Evolutionary conservation across 2,888 invertebrate genomes (phyloP).

Genomic region (Amiota minor): DNA sequence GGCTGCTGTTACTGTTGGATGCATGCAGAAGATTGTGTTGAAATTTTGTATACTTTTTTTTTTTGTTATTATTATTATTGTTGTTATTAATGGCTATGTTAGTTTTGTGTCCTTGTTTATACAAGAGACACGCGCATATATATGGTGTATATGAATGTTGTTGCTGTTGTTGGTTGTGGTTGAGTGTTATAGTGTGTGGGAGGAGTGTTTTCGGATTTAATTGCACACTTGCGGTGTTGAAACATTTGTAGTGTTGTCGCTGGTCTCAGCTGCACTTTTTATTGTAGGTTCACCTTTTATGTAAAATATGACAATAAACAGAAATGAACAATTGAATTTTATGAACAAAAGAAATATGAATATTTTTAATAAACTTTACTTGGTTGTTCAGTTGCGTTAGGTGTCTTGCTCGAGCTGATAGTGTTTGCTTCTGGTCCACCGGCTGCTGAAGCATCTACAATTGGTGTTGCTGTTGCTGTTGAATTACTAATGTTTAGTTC

Average conservation of each 20-base stretch:
- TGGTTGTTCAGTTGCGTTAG: no score
- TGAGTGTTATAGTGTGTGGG: neutral
- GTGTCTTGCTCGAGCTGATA: neutral
- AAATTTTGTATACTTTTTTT: no score
- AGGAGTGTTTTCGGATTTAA: slow-evolving; percentile 42
- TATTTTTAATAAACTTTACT: no score
- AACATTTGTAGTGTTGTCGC: slow-evolving; percentile 50
- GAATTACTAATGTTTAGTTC: slow-evolving; percentile 39
- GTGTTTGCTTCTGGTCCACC: slow-evolving; percentile 34
- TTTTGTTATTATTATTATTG: no score
- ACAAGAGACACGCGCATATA: no score
- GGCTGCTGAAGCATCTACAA: slow-evolving; percentile 35
- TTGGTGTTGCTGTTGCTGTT: slow-evolving; percentile 31
- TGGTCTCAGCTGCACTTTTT: slow-evolving; percentile 57
- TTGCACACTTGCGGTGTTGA: slow-evolving; percentile 71
- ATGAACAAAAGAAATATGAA: no score
- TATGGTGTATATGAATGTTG: no score
- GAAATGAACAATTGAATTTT: no score
- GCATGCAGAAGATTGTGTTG: no score
- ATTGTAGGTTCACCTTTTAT: slow-evolving; percentile 71
- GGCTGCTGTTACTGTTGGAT: no score
- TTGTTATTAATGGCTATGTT: no score
- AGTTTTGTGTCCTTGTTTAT: no score
- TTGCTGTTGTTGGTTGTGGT: neutral
- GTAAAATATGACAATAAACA: slow-evolving; percentile 18